Evolutionary conservation across 1,140 invertebrate species (phyloP), one percentile per base, ranked within the genome.

Genomic region (Hermetia illucens): DNA sequence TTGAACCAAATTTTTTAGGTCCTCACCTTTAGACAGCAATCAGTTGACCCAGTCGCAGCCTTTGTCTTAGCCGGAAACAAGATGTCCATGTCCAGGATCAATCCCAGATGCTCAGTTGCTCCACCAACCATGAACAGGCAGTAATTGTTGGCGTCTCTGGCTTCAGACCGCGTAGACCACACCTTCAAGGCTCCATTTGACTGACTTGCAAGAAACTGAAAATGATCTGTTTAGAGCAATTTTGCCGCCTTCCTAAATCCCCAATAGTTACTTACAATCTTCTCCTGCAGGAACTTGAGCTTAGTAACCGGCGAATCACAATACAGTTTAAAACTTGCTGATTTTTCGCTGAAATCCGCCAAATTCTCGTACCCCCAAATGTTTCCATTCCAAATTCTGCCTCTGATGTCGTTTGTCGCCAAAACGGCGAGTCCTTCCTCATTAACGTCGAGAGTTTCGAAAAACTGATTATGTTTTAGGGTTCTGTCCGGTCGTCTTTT

Each of bases 111-210:
- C 19, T 44, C 43, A 36, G 29, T 37, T 29, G 38, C 36, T 10
- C 39, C 40, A 4, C 43, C 43, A 21, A 42, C 42, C n/a, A 44
- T 13, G 21, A 44, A 44, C 35, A 39, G 34, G 24, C 41, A 42
- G 16, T 45, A 45, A 39, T 35, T 44, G 18, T 42, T 27, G 2
- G 30, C n/a, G 24, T 22, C 37, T 10, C 40, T 22, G 3, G 38
- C 44, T 24, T 45, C 44, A 10, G 43, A 38, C 21, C 21, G 27
- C 19, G 40, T 44, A 17, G 43, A 44, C 43, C 43, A 44, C 10
- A 44, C 24, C 24, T 44, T 39, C 2, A 44, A 25, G 10, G 19
- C 30, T 1, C 43, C 43, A 2, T n/a, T n/a, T n/a, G n/a, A n/a
- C n/a, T n/a, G n/a, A n/a, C n/a, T n/a, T n/a, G n/a, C n/a, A n/a